These are phyloP conservation scores for Oreochromis aureus DNA, from an alignment of 2,113 vertebrate species.

Conservation along the genomic window DNA sequence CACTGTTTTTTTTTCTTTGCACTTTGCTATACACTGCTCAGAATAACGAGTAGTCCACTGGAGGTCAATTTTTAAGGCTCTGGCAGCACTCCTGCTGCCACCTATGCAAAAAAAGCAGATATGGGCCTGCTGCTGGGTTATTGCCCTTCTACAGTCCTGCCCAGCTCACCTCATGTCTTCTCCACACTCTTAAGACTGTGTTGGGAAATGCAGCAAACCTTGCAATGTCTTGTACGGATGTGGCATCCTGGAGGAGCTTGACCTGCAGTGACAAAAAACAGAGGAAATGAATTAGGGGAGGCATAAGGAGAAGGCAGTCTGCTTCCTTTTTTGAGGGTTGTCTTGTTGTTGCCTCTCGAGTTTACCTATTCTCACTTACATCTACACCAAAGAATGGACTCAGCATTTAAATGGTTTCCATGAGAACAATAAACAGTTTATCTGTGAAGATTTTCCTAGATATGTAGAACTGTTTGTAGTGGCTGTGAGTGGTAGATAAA, in stretches of 20 bases:
- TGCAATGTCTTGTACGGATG: neutral
- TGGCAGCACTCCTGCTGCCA: neutral
- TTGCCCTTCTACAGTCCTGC: neutral
- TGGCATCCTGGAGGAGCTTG: neutral
- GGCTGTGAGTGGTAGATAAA: neutral
- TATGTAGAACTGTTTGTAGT: neutral
- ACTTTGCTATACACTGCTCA: neutral
- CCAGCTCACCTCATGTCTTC: neutral
- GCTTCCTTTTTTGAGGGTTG: neutral
- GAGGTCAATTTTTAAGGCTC: neutral
- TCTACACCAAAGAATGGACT: neutral
- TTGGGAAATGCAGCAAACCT: neutral
- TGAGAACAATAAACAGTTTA: slow-evolving; percentile 9
- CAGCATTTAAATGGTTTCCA: slow-evolving; percentile 24
- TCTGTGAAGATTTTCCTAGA: neutral
- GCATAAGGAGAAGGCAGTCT: neutral
- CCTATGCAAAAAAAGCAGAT: neutral
- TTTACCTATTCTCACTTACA: neutral
- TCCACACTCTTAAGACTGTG: neutral
- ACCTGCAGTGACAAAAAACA: neutral
- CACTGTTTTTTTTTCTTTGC: neutral
- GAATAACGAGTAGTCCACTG: neutral
- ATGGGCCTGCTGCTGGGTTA: neutral
- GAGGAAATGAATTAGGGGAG: neutral
- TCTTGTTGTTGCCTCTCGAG: neutral